phyloP scores from a whole-genome alignment of 2,797 vertebrate genomes.

The Hemitrygon akajei region DNA sequence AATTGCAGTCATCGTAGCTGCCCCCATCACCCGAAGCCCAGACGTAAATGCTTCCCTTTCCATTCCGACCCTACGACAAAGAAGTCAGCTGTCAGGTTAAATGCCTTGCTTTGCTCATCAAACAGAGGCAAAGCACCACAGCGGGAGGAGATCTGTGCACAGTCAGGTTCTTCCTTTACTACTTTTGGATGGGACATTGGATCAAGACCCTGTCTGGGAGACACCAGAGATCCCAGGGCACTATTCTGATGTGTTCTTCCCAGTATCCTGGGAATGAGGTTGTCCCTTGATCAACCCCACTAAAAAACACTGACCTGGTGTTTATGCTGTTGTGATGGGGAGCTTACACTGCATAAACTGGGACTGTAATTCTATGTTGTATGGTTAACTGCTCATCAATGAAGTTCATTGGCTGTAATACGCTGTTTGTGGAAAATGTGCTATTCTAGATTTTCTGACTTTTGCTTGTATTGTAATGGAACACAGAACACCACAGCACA shows the following conservation, averaged over 20 bases:
- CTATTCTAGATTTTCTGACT: neutral
- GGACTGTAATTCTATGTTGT: neutral
- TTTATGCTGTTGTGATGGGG: neutral
- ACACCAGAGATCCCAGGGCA: neutral
- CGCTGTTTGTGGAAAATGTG: neutral
- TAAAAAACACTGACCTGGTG: neutral
- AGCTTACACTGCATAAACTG: neutral
- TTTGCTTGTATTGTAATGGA: neutral
- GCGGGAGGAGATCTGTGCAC: neutral
- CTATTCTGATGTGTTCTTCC: too few relatives aligned
- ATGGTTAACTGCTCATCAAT: neutral
- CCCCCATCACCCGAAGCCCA: conserved; percentile 97
- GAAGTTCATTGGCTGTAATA: neutral
- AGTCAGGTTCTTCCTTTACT: conserved; percentile 39
- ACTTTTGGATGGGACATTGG: neutral
- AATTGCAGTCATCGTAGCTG: conserved; percentile 97
- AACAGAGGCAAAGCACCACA: conserved; percentile 24
- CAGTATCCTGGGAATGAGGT: neutral
- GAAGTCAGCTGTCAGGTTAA: neutral
- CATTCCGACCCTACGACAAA: conserved; percentile 72
- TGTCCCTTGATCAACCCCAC: neutral
- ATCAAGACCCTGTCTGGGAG: neutral
- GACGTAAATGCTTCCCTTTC: conserved; percentile 97
- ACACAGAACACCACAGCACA: too few relatives aligned
- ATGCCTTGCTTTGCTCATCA: neutral